Evolutionary conservation across 2,113 vertebrate genomes (phyloP).

Genomic region (Oncorhynchus masou): DNA sequence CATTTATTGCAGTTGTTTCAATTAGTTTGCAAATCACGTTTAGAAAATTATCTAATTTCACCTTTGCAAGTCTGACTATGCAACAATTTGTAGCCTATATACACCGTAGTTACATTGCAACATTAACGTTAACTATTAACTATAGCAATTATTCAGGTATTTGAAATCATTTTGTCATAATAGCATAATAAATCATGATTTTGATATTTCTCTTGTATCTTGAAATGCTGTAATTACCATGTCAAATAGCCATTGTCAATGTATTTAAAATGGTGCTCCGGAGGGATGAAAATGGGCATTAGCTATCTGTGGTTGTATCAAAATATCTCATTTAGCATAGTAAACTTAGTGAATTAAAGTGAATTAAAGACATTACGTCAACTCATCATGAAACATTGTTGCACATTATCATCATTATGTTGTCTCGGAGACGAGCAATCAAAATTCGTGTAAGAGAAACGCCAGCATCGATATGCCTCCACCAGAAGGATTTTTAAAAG

Average conservation of each 20-base stretch:
- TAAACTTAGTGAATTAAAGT: not conserved
- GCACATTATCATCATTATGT: not conserved
- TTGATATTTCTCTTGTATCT: not conserved
- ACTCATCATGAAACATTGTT: not conserved
- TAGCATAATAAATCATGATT: not conserved
- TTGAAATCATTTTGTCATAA: not conserved
- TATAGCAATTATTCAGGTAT: not conserved
- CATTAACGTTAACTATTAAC: not conserved
- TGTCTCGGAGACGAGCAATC: no score
- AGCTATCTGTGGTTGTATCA: not conserved
- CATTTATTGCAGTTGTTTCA: no score
- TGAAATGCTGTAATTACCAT: not conserved
- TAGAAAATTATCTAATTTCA: no score
- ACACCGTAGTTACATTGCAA: not conserved
- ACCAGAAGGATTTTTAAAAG: no score
- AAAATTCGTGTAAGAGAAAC: no score
- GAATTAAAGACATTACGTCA: not conserved
- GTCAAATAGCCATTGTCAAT: not conserved
- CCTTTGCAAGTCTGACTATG: no score
- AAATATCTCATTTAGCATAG: not conserved
- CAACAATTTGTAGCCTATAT: no score
- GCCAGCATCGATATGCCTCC: no score
- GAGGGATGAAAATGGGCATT: not conserved
- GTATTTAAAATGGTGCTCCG: not conserved
- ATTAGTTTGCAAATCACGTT: no score